These are phyloP conservation scores for Labeo calbasu DNA, from an alignment of 2,797 vertebrate species.

Conservation along the genomic window DNA sequence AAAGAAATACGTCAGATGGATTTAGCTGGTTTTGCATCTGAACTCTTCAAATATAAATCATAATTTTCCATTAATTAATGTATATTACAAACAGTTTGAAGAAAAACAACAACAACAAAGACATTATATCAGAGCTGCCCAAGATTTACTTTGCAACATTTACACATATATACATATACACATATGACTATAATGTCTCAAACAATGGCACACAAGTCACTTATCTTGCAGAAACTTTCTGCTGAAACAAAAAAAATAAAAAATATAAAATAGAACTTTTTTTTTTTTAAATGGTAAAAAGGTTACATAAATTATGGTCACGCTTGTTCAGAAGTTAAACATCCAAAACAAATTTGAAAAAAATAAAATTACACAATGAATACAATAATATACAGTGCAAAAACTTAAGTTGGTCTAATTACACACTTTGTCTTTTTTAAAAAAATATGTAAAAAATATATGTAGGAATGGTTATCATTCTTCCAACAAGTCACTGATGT, in stretches of 20 bases:
- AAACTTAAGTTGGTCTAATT: neutral
- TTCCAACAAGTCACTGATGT: neutral
- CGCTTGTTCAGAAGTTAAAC: neutral
- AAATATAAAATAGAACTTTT: too few relatives aligned
- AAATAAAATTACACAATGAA: neutral
- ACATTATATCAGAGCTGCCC: neutral
- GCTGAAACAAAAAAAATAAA: neutral
- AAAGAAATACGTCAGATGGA: too few relatives aligned
- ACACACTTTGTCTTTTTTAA: neutral
- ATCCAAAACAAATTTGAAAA: neutral
- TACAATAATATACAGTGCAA: slow-evolving; percentile 1
- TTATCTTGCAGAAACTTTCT: too few relatives aligned
- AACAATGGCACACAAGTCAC: neutral
- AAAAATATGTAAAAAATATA: neutral
- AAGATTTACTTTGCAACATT: neutral
- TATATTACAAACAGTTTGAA: neutral
- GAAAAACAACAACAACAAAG: neutral
- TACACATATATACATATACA: too few relatives aligned
- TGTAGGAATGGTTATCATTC: neutral
- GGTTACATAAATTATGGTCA: neutral
- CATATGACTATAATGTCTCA: neutral
- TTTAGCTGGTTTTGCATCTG: too few relatives aligned
- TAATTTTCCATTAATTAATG: too few relatives aligned
- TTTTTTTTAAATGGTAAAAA: neutral
- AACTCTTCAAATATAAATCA: too few relatives aligned